Percentiles rank a stretch among this genome's conserved stretches.
Evolutionary conservation across 2,113 vertebrate species (phyloP).

Genomic region (Caranx ignobilis): DNA sequence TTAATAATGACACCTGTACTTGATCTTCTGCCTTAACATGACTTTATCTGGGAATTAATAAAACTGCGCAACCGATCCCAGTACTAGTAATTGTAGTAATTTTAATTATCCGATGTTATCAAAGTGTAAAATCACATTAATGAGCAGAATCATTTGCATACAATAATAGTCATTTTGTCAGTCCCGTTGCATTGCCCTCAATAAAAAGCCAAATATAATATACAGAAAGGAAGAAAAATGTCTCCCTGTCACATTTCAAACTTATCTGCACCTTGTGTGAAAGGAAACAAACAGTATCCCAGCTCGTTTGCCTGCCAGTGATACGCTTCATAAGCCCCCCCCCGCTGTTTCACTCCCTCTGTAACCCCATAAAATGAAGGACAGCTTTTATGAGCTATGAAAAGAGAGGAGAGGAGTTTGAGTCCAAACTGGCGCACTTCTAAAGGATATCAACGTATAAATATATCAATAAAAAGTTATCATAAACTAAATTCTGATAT

Average conservation of each 20-base stretch:
- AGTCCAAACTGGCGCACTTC: not conserved
- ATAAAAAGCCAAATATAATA: not conserved
- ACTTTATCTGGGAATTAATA: not conserved
- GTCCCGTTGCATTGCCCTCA: not conserved
- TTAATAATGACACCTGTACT: not conserved
- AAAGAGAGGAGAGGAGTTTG: not conserved
- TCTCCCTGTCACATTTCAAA: constrained; percentile 27
- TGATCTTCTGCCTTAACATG: not conserved
- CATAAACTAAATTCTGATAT: no score
- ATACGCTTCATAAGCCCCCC: constrained; percentile 56
- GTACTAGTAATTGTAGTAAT: no score
- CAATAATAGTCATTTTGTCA: not conserved
- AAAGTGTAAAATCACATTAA: not conserved
- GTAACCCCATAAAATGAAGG: constrained; percentile 63
- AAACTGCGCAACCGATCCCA: not conserved
- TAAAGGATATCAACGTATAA: not conserved
- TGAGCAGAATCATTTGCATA: not conserved
- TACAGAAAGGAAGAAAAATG: not conserved
- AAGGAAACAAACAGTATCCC: constrained; percentile 51
- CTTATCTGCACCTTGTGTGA: constrained; percentile 27
- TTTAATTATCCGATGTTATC: not conserved
- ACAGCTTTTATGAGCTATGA: constrained; percentile 57
- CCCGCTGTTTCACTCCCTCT: constrained; percentile 48
- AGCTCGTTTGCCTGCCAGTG: constrained; percentile 45
- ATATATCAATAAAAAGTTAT: constrained; percentile 11